A percentile compares a stretch with the other conserved stretches of the same genome.
Conservation (phyloP, 2,888 invertebrate species). For the Aethes cnicana region DNA sequence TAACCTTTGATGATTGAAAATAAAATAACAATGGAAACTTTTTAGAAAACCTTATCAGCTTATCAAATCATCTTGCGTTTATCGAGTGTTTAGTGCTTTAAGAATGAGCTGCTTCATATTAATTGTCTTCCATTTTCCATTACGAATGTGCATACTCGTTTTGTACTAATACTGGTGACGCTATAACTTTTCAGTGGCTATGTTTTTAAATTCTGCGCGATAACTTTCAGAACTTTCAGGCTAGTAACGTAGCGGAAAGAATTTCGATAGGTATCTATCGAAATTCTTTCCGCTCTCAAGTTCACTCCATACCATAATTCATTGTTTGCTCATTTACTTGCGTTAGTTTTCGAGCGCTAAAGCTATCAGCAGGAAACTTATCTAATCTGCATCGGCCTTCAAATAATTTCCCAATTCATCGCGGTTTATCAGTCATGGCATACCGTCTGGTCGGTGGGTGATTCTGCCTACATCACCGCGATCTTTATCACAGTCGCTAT, state of each 20-base stretch:
- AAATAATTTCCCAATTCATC: slow-evolving; percentile 44
- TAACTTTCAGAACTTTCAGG: not conserved
- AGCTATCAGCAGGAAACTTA: slow-evolving; percentile 33
- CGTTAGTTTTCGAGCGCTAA: not conserved
- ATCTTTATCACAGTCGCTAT: not conserved
- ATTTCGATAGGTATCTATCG: too few species aligned
- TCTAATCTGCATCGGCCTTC: slow-evolving; percentile 58
- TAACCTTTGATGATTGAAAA: too few species aligned
- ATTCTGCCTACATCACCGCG: not conserved
- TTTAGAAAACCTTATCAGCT: slow-evolving; percentile 38
- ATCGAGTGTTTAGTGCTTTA: slow-evolving; percentile 10
- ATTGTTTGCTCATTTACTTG: too few species aligned
- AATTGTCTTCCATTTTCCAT: not conserved
- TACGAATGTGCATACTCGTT: slow-evolving; percentile 12
- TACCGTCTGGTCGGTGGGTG: slow-evolving; percentile 8
- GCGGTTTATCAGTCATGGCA: slow-evolving; percentile 39
- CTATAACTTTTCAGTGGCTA: not conserved
- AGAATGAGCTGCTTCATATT: slow-evolving; percentile 5
- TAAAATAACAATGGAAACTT: not conserved
- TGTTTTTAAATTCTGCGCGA: not conserved
- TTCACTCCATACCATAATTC: too few species aligned
- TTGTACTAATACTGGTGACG: not conserved
- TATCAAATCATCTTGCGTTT: slow-evolving; percentile 17
- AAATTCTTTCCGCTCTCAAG: too few species aligned
- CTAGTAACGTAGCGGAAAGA: too few species aligned